Evolutionary conservation across 2,888 invertebrate genomes (phyloP).

Genomic region (Parthenolecanium corni): DNA sequence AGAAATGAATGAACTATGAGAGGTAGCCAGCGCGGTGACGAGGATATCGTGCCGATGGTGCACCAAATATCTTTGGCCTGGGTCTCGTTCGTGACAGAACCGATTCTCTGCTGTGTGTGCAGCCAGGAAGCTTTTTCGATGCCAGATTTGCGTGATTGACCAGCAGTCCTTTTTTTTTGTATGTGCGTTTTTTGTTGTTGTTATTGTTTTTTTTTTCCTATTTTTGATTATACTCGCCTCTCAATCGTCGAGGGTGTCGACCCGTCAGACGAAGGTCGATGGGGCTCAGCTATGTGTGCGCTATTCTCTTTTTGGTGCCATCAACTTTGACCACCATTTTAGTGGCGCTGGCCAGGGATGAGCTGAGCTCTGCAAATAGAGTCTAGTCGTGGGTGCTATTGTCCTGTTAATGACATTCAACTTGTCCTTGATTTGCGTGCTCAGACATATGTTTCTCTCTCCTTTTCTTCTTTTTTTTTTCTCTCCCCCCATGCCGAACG

Average conservation of each 20-base stretch:
- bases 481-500: not conserved
- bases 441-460: conserved; percentile 20
- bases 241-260: too few relatives aligned
- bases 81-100: conserved; percentile 10
- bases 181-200: too few relatives aligned
- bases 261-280: too few relatives aligned
- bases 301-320: too few relatives aligned
- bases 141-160: not conserved
- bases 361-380: not conserved
- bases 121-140: not conserved
- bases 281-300: too few relatives aligned
- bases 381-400: conserved; percentile 13
- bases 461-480: too few relatives aligned
- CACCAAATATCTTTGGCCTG: too few relatives aligned
- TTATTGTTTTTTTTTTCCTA: too few relatives aligned
- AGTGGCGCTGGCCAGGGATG: not conserved
- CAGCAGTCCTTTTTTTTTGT: not conserved
- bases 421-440: conserved; percentile 23
- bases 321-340: too few relatives aligned
- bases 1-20: too few relatives aligned
- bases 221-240: not conserved
- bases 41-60: too few relatives aligned
- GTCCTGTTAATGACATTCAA: conserved; percentile 25
- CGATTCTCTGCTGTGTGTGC: not conserved
- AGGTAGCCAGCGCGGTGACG: not conserved